These are phyloP conservation scores for Noctua comes DNA, from an alignment of 2,888 invertebrate genomes.

Conservation along the genomic window DNA sequence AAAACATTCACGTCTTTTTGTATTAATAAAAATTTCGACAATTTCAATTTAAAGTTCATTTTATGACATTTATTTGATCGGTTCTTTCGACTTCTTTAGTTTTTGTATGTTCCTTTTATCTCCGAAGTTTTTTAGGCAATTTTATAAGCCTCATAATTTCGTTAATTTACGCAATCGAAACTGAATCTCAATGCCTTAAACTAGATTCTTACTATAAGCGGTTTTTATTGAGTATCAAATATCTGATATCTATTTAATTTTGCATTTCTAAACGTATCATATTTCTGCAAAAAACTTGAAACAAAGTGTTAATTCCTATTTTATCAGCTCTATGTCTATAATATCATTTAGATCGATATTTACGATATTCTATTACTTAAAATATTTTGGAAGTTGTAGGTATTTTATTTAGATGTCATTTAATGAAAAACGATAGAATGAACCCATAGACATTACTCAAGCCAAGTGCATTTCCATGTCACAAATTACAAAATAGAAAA, in stretches of 20 bases:
- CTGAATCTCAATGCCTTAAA: slow-evolving; percentile 11
- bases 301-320: slow-evolving; percentile 44
- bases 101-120: slow-evolving; percentile 38
- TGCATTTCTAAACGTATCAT: slow-evolving; percentile 23
- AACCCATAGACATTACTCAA: background rate
- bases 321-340: background rate
- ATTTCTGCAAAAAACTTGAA: slow-evolving; percentile 24
- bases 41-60: slow-evolving; percentile 66
- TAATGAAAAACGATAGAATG: background rate
- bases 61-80: slow-evolving; percentile 67
- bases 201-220: background rate
- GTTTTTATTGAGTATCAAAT: slow-evolving; percentile 38
- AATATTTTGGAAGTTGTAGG: background rate
- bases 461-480: background rate
- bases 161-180: slow-evolving; percentile 1
- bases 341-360: slow-evolving; percentile 15
- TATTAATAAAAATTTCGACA: slow-evolving; percentile 70
- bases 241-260: slow-evolving; percentile 28
- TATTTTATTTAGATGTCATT: background rate
- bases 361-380: slow-evolving; percentile 1
- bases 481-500: background rate
- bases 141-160: slow-evolving; percentile 16
- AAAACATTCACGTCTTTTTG: slow-evolving; percentile 66
- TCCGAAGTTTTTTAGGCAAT: slow-evolving; percentile 21
- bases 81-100: slow-evolving; percentile 34